Percentiles rank a stretch among this genome's conserved stretches.
phyloP scores from a whole-genome alignment of 2,797 vertebrate genomes.

The Argya squamiceps region DNA sequence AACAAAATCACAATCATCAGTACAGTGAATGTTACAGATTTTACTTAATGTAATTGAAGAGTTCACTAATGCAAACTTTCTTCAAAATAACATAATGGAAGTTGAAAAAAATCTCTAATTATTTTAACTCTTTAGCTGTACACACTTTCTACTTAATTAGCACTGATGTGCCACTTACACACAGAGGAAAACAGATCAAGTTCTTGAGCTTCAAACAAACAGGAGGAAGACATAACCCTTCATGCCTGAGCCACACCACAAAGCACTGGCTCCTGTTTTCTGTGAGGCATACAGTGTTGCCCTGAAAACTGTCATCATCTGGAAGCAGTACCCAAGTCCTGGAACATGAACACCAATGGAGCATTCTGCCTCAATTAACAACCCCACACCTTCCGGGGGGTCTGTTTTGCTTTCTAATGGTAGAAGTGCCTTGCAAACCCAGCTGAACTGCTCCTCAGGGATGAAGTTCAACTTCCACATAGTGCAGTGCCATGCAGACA shows the following conservation, averaged over 20 bases:
- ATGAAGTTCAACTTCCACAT: background rate
- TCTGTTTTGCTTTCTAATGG: background rate
- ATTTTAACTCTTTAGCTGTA: background rate
- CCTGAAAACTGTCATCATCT: background rate
- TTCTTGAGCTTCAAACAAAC: background rate
- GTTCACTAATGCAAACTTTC: background rate
- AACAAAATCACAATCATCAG: background rate
- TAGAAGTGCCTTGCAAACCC: background rate
- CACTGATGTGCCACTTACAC: background rate
- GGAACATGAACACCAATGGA: background rate
- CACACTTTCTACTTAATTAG: background rate
- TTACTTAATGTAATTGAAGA: constrained; percentile 15
- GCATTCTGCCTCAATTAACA: background rate
- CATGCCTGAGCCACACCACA: background rate
- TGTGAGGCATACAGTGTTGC: background rate
- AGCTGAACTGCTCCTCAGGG: background rate
- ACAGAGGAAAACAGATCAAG: background rate
- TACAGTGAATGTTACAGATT: constrained; percentile 7
- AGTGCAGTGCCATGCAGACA: background rate
- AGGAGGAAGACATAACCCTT: constrained; percentile 6
- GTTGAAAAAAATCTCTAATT: background rate
- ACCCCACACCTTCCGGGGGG: background rate
- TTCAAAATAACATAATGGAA: background rate
- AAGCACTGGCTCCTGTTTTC: background rate
- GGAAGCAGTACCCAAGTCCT: background rate